Evolutionary conservation across 2,888 invertebrate genomes (phyloP), one percentile per base, ranked within the genome.

Genomic region (Anoplius nigerrimus): DNA sequence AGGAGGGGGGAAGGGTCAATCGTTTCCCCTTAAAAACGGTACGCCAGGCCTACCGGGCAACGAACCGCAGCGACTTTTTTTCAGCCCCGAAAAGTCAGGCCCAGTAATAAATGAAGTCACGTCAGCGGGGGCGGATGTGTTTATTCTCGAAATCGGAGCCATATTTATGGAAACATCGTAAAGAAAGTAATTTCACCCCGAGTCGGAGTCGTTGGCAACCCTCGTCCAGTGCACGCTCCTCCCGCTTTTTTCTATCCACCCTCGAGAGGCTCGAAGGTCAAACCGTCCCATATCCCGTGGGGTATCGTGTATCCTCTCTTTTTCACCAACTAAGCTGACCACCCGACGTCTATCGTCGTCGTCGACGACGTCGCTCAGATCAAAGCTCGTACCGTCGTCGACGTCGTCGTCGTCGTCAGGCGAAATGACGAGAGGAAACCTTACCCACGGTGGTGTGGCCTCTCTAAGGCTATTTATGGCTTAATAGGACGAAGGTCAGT

Each of bases 401-500:
- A 4, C 24, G 24, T 24, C 34, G 21, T 6, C 24, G 24, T 24
- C 24, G 24, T 24, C 34, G 22, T 11, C n/a, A 52, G 24, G 59
- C 60, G 43, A 69, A 74, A 66, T 54, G 62, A 58, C 60, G 59
- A 68, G 65, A 48, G 48, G 48, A 76, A 74, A 69, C 62, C 63
- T 71, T 69, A 72, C 59, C 70, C 74, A 55, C 21, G 53, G 24
- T 59, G 45, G 24, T 15, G 5, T 45, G n/a, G 45, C n/a, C 11
- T 20, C 64, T 52, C 62, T 24, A 27, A 21, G 45, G 46, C 56
- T 69, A 77, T 79, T 79, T 75, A 80, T 66, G 66, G 56, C 58
- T 77, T 70, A 73, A 75, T 71, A 69, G 67, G 58, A 70, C 62
- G 69, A 80, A 78, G 72, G 75, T 80, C 72, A 74, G 48, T 42